phyloP scores from a whole-genome alignment of 2,888 invertebrate species.

The Acleris literana region DNA sequence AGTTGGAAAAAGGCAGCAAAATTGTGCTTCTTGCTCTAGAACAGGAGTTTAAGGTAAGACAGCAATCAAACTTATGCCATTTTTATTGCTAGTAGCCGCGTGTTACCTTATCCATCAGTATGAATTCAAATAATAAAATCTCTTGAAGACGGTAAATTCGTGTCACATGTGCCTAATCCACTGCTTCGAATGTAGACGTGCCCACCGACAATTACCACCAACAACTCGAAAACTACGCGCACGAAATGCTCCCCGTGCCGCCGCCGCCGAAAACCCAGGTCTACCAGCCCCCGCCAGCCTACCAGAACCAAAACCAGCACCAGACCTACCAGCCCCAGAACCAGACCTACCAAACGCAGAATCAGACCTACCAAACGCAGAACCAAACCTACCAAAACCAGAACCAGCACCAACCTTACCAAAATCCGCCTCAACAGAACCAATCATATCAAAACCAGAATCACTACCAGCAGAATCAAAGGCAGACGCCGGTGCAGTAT shows the following conservation, averaged over 20 bases:
- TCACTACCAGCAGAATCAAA: conserved; percentile 24
- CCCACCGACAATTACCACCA: conserved; percentile 76
- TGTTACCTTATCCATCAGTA: no score
- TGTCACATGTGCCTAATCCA: conserved; percentile 47
- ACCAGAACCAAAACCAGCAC: conserved; percentile 40
- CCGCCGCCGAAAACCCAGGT: conserved; percentile 62
- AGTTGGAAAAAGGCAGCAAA: no score
- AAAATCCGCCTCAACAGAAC: conserved; percentile 37
- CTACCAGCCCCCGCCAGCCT: conserved; percentile 45
- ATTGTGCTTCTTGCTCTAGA: no score
- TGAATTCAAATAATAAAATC: no score
- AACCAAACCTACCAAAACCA: conserved; percentile 19
- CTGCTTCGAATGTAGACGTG: conserved; percentile 55
- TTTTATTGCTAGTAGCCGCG: no score
- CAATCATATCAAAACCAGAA: conserved; percentile 42
- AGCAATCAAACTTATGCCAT: no score
- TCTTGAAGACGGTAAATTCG: conserved; percentile 21
- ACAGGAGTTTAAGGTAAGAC: no score
- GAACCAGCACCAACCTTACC: conserved; percentile 40
- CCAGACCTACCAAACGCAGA: conserved; percentile 44
- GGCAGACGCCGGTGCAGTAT: conserved; percentile 46
- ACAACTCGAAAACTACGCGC: conserved; percentile 77
- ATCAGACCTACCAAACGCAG: conserved; percentile 41
- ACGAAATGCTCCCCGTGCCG: conserved; percentile 70
- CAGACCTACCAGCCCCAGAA: conserved; percentile 27